phyloP scores from a whole-genome alignment of 2,797 vertebrate species.

The Phalloptychus januarius region DNA sequence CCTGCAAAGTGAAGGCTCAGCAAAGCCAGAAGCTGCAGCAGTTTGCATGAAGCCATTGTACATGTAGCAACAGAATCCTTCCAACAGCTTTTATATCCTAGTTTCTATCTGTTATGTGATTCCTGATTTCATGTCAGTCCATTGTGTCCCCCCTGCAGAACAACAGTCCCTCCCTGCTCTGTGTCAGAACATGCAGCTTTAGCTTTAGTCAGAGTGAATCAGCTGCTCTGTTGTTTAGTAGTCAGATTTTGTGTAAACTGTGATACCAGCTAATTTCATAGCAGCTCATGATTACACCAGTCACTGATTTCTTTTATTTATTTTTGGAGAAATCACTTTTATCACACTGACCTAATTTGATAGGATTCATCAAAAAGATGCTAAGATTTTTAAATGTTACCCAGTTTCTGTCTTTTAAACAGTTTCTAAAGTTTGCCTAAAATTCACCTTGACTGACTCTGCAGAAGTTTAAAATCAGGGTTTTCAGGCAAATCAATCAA shows the following conservation, averaged over 20 bases:
- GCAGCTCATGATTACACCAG: background rate
- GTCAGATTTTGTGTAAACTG: background rate
- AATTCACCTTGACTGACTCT: background rate
- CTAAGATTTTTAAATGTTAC: background rate
- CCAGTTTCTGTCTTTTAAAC: background rate
- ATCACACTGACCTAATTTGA: background rate
- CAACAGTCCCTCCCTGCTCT: background rate
- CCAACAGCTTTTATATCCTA: background rate
- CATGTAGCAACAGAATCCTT: conserved; percentile 14
- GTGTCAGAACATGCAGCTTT: background rate
- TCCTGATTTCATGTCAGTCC: too few species aligned
- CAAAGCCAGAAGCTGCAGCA: conserved; percentile 31
- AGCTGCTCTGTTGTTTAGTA: background rate
- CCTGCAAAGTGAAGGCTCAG: conserved; percentile 36
- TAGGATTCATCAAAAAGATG: background rate
- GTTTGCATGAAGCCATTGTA: conserved; percentile 45
- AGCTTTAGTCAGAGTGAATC: background rate
- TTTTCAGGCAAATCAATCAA: background rate
- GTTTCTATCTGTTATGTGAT: too few species aligned
- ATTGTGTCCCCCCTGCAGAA: background rate
- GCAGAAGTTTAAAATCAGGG: background rate
- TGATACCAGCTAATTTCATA: background rate
- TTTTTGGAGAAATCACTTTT: background rate
- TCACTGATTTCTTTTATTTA: background rate
- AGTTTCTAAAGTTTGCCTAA: background rate